Base-by-base conservation (phyloP, 2,113 vertebrate genomes). In the Varanus salvator region DNA sequence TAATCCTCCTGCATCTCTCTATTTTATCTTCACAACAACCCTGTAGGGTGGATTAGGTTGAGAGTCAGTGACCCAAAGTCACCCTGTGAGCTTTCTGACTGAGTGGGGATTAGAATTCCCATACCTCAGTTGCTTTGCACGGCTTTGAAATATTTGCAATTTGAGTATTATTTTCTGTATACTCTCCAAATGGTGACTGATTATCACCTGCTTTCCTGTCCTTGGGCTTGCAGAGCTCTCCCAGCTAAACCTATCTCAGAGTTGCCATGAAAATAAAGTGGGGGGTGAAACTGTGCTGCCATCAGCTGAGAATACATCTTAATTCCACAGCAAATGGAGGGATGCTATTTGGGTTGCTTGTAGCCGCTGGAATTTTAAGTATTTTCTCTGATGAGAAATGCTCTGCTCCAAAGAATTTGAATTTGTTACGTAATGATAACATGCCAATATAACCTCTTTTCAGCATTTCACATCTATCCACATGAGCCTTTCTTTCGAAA, bases 401-500 rank as follows among this genome's bases (percentile, higher is more conserved):
- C 52, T 17, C 57, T 29, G 29, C 60, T 38, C 57, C 9, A 60
- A n/a, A 19, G 8, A 29, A 17, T 19, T 25, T 84, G 44, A 48
- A 85, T 74, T 66, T 66, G 27, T 27, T 25, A 34, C 15, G 6
- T 54, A 80, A 54, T 29, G 23, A 17, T 80, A 12, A 80, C 19
- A 38, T 38, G 38, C 38, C 38, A 44, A 64, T 83, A 3, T 29
- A 38, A 89, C 84, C 86, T 38, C 11, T 48, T 87, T n/a, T 12
- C 34, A 90, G 8, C 34, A 25, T 90, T 92, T 93, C 21, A 21
- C 89, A 0, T 84, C 21, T 75, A 2, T 21, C 44, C 21, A 54
- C 21, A 57, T 90, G 89, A 88, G 90, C 19, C 3, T 19, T 92
- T 86, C 11, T 85, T 34, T 52, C 72, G 25, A 14, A 25, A 50